Evolutionary conservation across 2,888 invertebrate genomes (phyloP).

Genomic region (Platycheirus albimanus): DNA sequence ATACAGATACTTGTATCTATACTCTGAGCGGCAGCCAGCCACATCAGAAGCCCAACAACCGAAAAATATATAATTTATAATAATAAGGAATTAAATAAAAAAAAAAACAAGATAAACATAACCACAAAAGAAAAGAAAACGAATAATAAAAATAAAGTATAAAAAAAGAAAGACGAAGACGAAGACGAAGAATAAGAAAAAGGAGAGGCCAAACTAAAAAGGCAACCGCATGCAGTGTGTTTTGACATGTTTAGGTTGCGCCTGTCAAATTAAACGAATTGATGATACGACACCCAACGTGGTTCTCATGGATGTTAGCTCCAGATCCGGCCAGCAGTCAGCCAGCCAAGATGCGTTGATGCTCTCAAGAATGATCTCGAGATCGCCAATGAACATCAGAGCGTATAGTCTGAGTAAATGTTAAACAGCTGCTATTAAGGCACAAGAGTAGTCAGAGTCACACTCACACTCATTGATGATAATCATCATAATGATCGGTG

Average conservation of each 20-base stretch:
- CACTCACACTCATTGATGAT: constrained; percentile 60
- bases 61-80: constrained; percentile 74
- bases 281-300: constrained; percentile 83
- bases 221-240: constrained; percentile 80
- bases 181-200: constrained; percentile 14
- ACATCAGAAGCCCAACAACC: constrained; percentile 71
- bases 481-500: constrained; percentile 12
- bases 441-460: constrained; percentile 37
- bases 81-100: constrained; percentile 71
- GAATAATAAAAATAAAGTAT: constrained; percentile 27
- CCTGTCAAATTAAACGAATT: constrained; percentile 84
- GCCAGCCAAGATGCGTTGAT: constrained; percentile 18
- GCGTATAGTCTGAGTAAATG: constrained; percentile 51
- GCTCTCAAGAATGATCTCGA: constrained; percentile 39
- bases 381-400: constrained; percentile 72
- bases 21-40: constrained; percentile 59
- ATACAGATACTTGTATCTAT: too few relatives aligned
- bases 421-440: constrained; percentile 69
- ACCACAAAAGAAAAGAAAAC: constrained; percentile 43
- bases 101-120: constrained; percentile 55
- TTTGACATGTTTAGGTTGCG: constrained; percentile 84
- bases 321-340: too few relatives aligned
- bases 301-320: constrained; percentile 82
- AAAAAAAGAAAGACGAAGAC: constrained; percentile 33
- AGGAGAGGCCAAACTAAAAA: constrained; percentile 63